Evolutionary conservation across 2,888 invertebrate genomes (phyloP), one percentile per base, ranked within the genome.

Genomic region (Nemotelus pantherinus): DNA sequence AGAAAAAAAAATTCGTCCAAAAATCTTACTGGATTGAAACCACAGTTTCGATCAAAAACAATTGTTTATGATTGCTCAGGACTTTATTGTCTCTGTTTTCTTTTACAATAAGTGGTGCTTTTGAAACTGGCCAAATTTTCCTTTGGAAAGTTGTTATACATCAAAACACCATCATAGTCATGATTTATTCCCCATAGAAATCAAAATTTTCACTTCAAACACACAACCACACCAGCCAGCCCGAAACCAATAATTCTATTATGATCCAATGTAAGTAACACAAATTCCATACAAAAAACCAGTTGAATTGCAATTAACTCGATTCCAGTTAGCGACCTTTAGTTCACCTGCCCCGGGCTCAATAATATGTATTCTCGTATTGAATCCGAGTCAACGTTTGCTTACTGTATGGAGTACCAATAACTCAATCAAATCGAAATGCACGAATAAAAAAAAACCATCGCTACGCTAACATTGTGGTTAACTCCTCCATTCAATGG

Each of bases 351-450:
- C 74, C 74, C 74, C 45, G 48, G 48, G 74, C 74, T n/a, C 70
- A 45, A 55, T 41, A 74, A 63, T 60, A 25, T 25, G 25, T 25
- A 9, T 45, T 74, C 48, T 72, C 60, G 45, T 63, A 74, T 71
- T n/a, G 53, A 25, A 57, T 55, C 25, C 53, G 43, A 3, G 45
- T 44, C 65, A 10, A 25, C 65, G 10, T 45, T 44, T 45, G 7
- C n/a, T 65, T 65, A 63, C 6, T 10, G 65, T 65, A 65, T n/a
- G n/a, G 45, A 45, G 47, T 63, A 77, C 77, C 80, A 80, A 80
- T 80, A 80, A 77, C 79, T 79, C 80, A 80, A 80, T 80, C 80
- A 80, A 77, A 80, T 77, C 78, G 76, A 64, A 77, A 74, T 25
- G 48, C 9, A 55, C 4, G 47, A 65, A 65, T 55, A 55, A 60